Base-by-base conservation (phyloP, 2,888 invertebrate species). In the Heliconius hortense region DNA sequence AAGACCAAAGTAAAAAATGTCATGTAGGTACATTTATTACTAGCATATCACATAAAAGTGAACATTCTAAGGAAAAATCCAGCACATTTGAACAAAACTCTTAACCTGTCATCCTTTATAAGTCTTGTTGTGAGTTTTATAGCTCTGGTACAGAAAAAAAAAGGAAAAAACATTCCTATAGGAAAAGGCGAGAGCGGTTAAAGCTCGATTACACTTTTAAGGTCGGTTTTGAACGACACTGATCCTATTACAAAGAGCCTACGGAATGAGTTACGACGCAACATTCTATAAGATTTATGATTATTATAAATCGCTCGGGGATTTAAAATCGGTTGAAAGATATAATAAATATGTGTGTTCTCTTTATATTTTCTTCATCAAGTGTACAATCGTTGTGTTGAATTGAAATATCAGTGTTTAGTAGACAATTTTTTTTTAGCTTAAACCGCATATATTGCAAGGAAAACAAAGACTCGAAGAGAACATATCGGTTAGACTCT, bases 201-300 rank as follows among this genome's bases (percentile, higher is more conserved):
- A 60, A 60, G 35, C 71, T 60, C 59, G 71, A 71, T 71, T 71
- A 71, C 59, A 60, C 39, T 71, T 71, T 60, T 60, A 71, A 71
- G 60, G 71, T 71, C 60, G 71, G 60, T 60, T 71, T 60, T 59
- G 59, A 60, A 60, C 60, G 71, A 71, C 71, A 60, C 71, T 59
- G 71, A 71, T 71, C 60, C 71, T 71, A 43, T 60, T 71, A 59
- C 71, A 60, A 71, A 60, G 60, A 60, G 59, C 39, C 39, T 13
- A 26, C 15, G 60, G 59, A 71, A 71, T 71, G 60, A 71, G 26
- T 60, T 71, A 71, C 60, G 60, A 59, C 39, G 18, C 43, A 71
- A 26, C 35, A 59, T 59, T 71, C 39, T 15, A 21, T 59, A 26
- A 60, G 21, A 60, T 69, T 69, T 69, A 69, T 69, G 56, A 69